Percentiles rank a stretch among this genome's conserved stretches.
phyloP scores from a whole-genome alignment of 2,113 vertebrate species.

The Ammospiza nelsoni region DNA sequence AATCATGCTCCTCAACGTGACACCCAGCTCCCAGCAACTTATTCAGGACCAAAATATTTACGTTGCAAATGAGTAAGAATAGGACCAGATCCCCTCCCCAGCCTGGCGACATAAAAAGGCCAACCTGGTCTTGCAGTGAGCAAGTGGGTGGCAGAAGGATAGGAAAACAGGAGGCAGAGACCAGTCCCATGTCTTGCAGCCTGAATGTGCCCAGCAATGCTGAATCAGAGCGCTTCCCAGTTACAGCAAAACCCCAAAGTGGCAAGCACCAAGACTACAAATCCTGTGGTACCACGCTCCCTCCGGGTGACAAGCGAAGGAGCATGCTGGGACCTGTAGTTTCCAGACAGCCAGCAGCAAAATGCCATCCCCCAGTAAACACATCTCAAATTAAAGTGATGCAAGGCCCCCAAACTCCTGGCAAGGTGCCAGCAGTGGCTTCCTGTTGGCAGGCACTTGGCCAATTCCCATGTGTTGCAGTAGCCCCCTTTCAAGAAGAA shows the following conservation, averaged over 20 bases:
- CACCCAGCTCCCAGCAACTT: constrained; percentile 58
- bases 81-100: constrained; percentile 2
- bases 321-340: constrained; percentile 57
- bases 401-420: neutral
- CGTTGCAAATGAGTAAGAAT: constrained; percentile 11
- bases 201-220: neutral
- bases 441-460: neutral
- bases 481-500: neutral
- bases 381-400: neutral
- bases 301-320: rapidly evolving
- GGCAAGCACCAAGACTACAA: rapidly evolving
- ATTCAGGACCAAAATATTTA: constrained; percentile 54
- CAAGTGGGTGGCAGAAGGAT: neutral
- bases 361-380: neutral
- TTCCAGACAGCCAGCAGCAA: constrained; percentile 37
- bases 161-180: neutral
- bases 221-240: neutral
- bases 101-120: neutral
- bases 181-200: neutral
- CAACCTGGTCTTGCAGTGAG: neutral
- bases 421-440: neutral
- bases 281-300: rapidly evolving
- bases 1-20: constrained; percentile 50
- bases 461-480: neutral
- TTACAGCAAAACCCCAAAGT: neutral